Evolutionary conservation across 2,113 vertebrate species (phyloP), one percentile per base, ranked within the genome.

Genomic region (Halichoeres trimaculatus): DNA sequence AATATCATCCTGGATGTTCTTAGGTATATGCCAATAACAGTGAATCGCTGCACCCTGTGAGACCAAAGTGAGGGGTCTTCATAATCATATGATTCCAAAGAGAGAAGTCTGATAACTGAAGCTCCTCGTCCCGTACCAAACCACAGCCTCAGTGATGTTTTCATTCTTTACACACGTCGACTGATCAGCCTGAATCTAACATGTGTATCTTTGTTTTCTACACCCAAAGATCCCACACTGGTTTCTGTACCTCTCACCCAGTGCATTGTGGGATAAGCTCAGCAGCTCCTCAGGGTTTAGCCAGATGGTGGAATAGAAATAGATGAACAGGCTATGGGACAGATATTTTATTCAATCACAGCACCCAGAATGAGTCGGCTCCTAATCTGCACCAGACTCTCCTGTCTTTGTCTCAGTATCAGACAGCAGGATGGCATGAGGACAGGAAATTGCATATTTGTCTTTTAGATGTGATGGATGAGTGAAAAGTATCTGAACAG

Each of bases 381-480:
- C 50, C 65, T 56, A 57, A 76, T 76, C n/a, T 64, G 26, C 56
- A 8, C 2, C 65, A 34, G 58, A 70, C 62, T 55, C 23, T 41
- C 53, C 26, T 26, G 70, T 60, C 67, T 41, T 30, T 10, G 43
- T 57, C 45, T 74, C 52, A 57, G 41, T 64, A 74, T 64, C 52
- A 57, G 41, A 70, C 52, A 70, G 5, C 58, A 56, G 34, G 22
- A 65, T 52, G 59, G 7, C 65, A 48, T 20, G 6, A 6, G 58
- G 36, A 47, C 71, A 70, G 78, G 78, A 81, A 70, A 75, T 81
- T 69, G 65, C 70, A 12, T 11, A 14, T 14, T 41, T 19, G 17
- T 45, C 17, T 45, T 43, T 43, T 16, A 56, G 71, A 54, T 53
- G 54, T 30, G 59, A 81, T 47, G 40, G 60, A 64, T 70, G 60